Base-by-base conservation (phyloP, 2,113 vertebrate genomes). In the Chaetodon auriga region DNA sequence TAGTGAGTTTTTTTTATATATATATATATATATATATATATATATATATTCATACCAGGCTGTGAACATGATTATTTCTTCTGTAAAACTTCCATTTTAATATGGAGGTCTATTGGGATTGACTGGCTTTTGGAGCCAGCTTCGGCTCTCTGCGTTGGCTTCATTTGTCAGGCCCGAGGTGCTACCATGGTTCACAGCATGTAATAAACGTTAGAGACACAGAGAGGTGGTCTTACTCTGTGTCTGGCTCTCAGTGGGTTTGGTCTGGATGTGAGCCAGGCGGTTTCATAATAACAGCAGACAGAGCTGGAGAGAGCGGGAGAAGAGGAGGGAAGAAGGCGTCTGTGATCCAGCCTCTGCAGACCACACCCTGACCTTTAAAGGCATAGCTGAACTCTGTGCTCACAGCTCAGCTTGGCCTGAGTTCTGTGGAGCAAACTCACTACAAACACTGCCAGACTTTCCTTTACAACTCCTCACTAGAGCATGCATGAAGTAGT, bases 231-330 rank as follows among this genome's bases (percentile, higher is more conserved):
- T 63, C 46, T 79, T 12, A 19, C 41, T 65, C 62, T 7, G 35
- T 9, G 48, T 75, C 86, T 68, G 72, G 71, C 53, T 61, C 46
- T 66, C 57, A 0, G 75, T 48, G 71, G 74, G 81, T 66, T 83
- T 19, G n/a, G 65, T 65, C 76, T 90, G 90, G 80, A 92, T 6
- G 3, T 0, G 21, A 35, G 73, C 82, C 86, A 78, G 53, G 9
- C 30, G 12, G 68, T 91, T 90, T 91, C 83, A 71, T 75, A 91
- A 93, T 80, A 72, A 61, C n/a, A 82, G 49, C 86, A 80, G 75
- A 48, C n/a, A 54, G 78, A 21, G 21, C 64, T 18, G 7, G 54
- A 46, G 63, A 60, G 36, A 75, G 60, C 2, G 35, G 35, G 75
- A 80, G 48, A 68, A 61, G 23, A 41, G 53, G 10, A 21, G 18